Evolutionary conservation across 2,113 vertebrate genomes (phyloP).

Genomic region (Falco punctatus): DNA sequence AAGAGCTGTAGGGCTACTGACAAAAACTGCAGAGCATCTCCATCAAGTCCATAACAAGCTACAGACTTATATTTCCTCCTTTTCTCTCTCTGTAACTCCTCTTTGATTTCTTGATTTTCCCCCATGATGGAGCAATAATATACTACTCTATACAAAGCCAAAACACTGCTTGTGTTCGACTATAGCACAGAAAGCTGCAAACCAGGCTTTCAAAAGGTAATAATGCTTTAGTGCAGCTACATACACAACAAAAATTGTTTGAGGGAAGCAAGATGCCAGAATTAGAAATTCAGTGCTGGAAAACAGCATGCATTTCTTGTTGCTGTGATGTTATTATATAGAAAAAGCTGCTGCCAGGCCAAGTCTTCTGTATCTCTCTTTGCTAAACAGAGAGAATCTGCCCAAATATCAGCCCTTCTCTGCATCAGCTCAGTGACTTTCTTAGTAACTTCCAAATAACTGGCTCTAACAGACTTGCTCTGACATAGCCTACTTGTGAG

Average conservation of each 20-base stretch:
- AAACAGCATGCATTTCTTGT: slow-evolving; percentile 57
- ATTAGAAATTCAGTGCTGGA: slow-evolving; percentile 40
- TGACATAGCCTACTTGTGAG: neutral
- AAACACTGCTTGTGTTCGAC: neutral
- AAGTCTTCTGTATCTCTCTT: neutral
- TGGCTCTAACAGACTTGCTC: neutral
- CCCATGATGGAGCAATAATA: neutral
- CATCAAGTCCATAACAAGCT: neutral
- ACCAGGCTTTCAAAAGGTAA: slow-evolving; percentile 40
- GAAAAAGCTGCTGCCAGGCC: slow-evolving; percentile 12
- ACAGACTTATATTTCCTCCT: neutral
- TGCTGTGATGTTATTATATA: slow-evolving; percentile 11
- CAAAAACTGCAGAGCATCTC: neutral
- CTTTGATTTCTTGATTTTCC: neutral
- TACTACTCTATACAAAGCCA: neutral
- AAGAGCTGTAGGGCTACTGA: slow-evolving; percentile 22
- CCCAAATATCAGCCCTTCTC: neutral
- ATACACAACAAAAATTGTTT: slow-evolving; percentile 24
- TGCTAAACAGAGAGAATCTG: neutral
- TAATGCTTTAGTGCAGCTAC: slow-evolving; percentile 36
- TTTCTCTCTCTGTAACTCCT: neutral
- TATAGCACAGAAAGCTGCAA: slow-evolving; percentile 35
- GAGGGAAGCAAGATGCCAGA: slow-evolving; percentile 32
- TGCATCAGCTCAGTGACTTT: neutral
- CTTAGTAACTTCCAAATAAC: neutral